These are phyloP conservation scores for Macrostomum cliftonense DNA, from an alignment of 2,888 invertebrate genomes.

Conservation along the genomic window DNA sequence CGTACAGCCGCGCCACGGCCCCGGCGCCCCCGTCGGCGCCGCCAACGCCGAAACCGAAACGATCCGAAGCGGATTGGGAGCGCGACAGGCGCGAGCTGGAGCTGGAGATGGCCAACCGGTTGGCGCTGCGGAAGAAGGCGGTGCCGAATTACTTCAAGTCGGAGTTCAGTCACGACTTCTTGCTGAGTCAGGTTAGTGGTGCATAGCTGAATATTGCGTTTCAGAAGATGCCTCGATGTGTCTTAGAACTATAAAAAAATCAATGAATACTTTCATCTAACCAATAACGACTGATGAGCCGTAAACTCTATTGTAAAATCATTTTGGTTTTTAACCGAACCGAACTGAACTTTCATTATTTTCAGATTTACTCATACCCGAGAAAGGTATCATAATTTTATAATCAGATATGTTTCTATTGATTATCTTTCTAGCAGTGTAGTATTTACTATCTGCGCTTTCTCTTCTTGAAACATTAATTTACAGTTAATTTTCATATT, in stretches of 20 bases:
- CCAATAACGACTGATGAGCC: too few species aligned
- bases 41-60: slow-evolving; percentile 25
- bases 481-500: too few species aligned
- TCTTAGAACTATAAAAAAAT: too few species aligned
- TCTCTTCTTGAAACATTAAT: too few species aligned
- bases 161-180: slow-evolving; percentile 32
- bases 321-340: not conserved
- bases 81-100: slow-evolving; percentile 22
- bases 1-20: slow-evolving; percentile 27
- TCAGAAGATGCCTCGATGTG: too few species aligned
- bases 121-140: slow-evolving; percentile 20
- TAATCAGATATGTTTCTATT: too few species aligned
- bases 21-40: slow-evolving; percentile 24
- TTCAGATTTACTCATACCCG: not conserved
- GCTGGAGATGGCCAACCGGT: slow-evolving; percentile 22
- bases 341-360: not conserved
- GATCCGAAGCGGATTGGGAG: slow-evolving; percentile 30
- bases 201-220: too few species aligned
- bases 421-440: too few species aligned
- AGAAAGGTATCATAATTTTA: not conserved
- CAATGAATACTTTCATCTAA: too few species aligned
- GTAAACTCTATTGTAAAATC: not conserved
- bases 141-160: slow-evolving; percentile 33
- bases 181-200: slow-evolving; percentile 21
- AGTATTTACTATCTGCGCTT: too few species aligned